A percentile compares a stretch with the other conserved stretches of the same genome.
These are phyloP conservation scores for Chlorops oryzae DNA, from an alignment of 1,140 invertebrate species.

Conservation along the genomic window DNA sequence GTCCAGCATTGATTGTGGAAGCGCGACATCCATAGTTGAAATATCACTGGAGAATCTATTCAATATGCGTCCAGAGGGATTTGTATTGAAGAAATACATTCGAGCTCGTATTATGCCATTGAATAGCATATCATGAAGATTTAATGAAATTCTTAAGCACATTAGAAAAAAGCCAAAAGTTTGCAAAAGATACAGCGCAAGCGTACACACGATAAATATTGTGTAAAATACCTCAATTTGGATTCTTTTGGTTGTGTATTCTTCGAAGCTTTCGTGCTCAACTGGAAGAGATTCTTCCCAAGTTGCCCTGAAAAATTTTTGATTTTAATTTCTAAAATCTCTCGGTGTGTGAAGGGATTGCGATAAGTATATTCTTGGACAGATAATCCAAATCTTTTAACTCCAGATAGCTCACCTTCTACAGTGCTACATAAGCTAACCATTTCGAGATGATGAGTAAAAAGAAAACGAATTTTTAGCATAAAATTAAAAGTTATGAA, in stretches of 20 bases:
- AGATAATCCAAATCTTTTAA: no score
- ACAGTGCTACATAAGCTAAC: no score
- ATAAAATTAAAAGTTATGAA: no score
- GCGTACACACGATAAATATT: constrained; percentile 29
- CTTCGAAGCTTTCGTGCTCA: constrained; percentile 21
- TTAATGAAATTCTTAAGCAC: constrained; percentile 72
- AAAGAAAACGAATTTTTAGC: no score
- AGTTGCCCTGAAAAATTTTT: constrained; percentile 31
- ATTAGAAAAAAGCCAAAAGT: constrained; percentile 70
- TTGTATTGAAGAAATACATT: constrained; percentile 85
- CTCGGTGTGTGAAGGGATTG: no score
- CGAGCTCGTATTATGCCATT: constrained; percentile 69
- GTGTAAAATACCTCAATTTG: constrained; percentile 28
- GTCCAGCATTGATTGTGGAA: constrained; percentile 71
- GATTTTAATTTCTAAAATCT: no score
- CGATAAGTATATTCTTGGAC: no score
- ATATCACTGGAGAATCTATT: constrained; percentile 85
- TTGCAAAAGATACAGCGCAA: constrained; percentile 48
- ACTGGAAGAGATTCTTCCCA: constrained; percentile 42
- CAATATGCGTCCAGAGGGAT: constrained; percentile 71
- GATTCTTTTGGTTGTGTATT: constrained; percentile 23
- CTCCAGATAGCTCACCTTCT: no score
- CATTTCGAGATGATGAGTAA: no score
- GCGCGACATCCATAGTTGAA: constrained; percentile 73
- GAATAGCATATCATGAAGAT: constrained; percentile 81